phyloP scores from a whole-genome alignment of 2,888 invertebrate species.

The Cotesia congregata region DNA sequence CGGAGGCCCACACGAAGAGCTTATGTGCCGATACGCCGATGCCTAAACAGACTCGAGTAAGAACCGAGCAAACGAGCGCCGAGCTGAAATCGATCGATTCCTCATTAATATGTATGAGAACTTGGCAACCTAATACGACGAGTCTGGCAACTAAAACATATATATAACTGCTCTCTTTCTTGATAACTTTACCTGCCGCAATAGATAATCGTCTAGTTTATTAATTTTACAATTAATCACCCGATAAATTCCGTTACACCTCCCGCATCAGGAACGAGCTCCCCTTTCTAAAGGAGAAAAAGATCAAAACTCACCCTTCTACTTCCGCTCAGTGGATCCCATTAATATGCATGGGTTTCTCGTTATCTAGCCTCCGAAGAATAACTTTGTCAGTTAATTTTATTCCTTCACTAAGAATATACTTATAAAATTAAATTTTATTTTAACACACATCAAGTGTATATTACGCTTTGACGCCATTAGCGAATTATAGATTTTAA shows the following conservation, averaged over 20 bases:
- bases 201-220: slow-evolving; percentile 27
- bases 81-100: slow-evolving; percentile 61
- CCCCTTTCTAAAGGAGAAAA: not conserved
- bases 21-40: slow-evolving; percentile 58
- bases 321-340: slow-evolving; percentile 47
- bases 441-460: too few relatives aligned
- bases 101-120: slow-evolving; percentile 68
- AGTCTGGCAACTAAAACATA: not conserved
- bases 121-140: slow-evolving; percentile 50
- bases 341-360: slow-evolving; percentile 54
- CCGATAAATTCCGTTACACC: not conserved
- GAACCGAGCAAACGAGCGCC: slow-evolving; percentile 50
- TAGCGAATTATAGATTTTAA: too few relatives aligned
- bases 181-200: slow-evolving; percentile 15
- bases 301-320: not conserved
- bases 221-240: slow-evolving; percentile 26
- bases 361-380: slow-evolving; percentile 41
- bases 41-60: slow-evolving; percentile 58
- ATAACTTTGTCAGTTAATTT: slow-evolving; percentile 37
- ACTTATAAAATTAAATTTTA: not conserved
- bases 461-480: too few relatives aligned
- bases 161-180: not conserved
- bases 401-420: not conserved
- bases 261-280: not conserved
- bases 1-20: slow-evolving; percentile 55